Base-by-base conservation (phyloP, 2,113 vertebrate species). In the Isichthys henryi region DNA sequence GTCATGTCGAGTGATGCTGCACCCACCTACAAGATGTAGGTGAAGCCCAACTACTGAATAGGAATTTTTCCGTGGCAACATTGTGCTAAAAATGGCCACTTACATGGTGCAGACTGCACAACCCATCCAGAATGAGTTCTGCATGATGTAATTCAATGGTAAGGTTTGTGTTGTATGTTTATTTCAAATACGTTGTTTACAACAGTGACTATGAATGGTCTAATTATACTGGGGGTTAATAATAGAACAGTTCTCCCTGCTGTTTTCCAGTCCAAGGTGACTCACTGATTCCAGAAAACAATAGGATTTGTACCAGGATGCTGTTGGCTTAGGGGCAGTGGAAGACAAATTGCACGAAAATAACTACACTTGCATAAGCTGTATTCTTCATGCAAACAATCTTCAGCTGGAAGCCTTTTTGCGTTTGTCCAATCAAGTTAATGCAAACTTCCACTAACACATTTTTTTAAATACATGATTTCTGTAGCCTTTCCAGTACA, bases 251-350 rank as follows among this genome's bases (percentile, higher is more conserved):
- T 46, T 88, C 21, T 48, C 43, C 23, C 21, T 21, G 39, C 43
- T 62, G 39, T 62, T 88, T 39, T 23, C 53, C 53, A 58, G 86
- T n/a, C 43, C 58, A 87, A 87, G 86, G 86, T 53, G 86, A 87
- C 86, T 87, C 86, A 58, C 17, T 87, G 52, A 87, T 58, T 53
- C 86, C 49, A 62, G 10, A 56, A 87, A 87, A 87, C 52, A 87
- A 87, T 58, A 87, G 27, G 15, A 48, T 50, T 86, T 86, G 11
- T 49, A 50, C 85, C 85, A 86, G 85, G 48, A 86, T 52, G 46
- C 23, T 48, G n/a, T 19, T 49, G 11, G 6, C 27, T 45, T 31
- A 53, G 49, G 74, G 45, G 19, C 5, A 84, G 4, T 5, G 82
- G 82, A 84, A 84, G 43, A 84, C 43, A 84, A 80, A 45, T 48